Percentiles rank a stretch among this genome's conserved stretches.
These are phyloP conservation scores for Alcis repandata DNA, from an alignment of 2,888 invertebrate genomes.

Conservation along the genomic window DNA sequence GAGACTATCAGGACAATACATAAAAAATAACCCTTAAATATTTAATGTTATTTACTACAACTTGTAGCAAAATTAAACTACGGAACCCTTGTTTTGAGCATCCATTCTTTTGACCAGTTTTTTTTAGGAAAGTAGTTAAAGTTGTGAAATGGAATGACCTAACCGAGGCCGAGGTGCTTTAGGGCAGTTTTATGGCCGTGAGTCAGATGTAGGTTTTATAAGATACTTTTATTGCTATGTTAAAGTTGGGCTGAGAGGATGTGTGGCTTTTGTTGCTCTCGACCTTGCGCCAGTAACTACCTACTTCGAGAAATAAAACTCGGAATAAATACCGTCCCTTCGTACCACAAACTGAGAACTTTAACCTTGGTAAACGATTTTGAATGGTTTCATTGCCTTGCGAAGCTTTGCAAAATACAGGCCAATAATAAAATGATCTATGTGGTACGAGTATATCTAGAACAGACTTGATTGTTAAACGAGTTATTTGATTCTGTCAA, in stretches of 20 bases:
- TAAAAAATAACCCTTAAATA: no score
- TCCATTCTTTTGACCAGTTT: conserved; percentile 16
- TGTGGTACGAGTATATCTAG: no score
- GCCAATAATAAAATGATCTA: no score
- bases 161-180: conserved; percentile 20
- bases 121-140: conserved; percentile 42
- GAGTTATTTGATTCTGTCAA: no score
- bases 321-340: background rate
- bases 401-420: no score
- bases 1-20: no score
- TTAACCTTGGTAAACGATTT: background rate
- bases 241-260: conserved; percentile 27
- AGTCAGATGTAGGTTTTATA: conserved; percentile 35
- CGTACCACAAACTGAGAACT: background rate
- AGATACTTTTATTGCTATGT: conserved; percentile 35
- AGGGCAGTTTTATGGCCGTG: conserved; percentile 26
- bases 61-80: background rate
- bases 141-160: conserved; percentile 40
- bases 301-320: conserved; percentile 4
- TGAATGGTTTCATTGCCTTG: background rate
- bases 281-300: conserved; percentile 2
- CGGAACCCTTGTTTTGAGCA: background rate
- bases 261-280: conserved; percentile 22
- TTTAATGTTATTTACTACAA: no score
- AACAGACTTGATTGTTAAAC: no score